Evolutionary conservation across 2,888 invertebrate genomes (phyloP), one percentile per base, ranked within the genome.

Genomic region (Philhelius pedissequus): DNA sequence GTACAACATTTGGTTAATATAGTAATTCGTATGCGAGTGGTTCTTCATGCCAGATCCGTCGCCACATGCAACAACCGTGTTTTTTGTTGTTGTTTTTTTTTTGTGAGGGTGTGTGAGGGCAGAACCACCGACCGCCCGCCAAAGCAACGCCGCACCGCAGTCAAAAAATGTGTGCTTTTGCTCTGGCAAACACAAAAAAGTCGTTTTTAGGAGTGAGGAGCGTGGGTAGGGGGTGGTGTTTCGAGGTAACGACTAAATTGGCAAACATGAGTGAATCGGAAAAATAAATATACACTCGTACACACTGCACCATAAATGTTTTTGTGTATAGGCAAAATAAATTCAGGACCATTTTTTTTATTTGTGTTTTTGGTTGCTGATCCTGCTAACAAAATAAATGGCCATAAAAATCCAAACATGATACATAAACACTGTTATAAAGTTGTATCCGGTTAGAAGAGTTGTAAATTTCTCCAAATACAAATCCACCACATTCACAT

Each of bases 21-120:
- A 88, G 89, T 88, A 88, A 89, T 89, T 89, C 88, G 88, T 89
- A 89, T 89, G 89, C 89, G 88, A 87, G 87, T 86, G 87, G 78
- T 66, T 84, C 64, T 80, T 86, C 83, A 71, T 71, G 43, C 66
- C 68, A 52, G 45, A 68, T 69, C 69, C 73, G 58, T 73, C 60
- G 68, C 62, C 45, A 30, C 75, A 76, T 84, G 71, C 84, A 71
- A 80, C 80, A 80, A 69, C 66, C 70, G 64, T 22, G 43, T 75
- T 58, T 40, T 62, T 48, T n/a, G n/a, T 48, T 54, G 27, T 35
- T 58, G 3, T 58, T 43, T 25, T 9, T 38, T 6, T 35, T 43
- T 18, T 52, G 7, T 52, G n/a, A n/a, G n/a, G n/a, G 52, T 54
- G 32, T 56, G 32, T 74, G 27, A 35, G 54, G 54, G 58, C 66